Conservation (phyloP, 2,797 vertebrate genomes). For the Halcyon smyrnensis region DNA sequence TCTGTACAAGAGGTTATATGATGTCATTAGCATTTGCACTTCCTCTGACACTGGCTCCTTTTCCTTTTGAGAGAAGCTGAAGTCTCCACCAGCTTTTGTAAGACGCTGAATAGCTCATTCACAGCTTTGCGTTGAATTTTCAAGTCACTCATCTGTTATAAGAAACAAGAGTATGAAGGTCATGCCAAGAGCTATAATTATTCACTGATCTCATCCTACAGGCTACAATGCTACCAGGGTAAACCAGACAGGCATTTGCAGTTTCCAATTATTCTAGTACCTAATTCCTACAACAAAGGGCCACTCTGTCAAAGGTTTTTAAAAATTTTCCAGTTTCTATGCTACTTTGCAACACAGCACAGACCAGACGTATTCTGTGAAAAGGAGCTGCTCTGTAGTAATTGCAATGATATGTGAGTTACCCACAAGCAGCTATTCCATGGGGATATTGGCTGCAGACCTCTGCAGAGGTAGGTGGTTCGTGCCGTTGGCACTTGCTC, state of each 20-base stretch:
- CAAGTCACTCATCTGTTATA: constrained; percentile 69
- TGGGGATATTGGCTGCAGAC: fast-evolving
- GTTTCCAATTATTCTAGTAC: neutral
- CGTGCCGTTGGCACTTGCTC: fast-evolving
- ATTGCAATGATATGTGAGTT: neutral
- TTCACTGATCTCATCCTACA: neutral
- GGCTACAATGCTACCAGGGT: neutral
- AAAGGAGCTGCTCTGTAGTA: neutral
- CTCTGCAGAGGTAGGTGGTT: fast-evolving
- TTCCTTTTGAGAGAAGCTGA: constrained; percentile 28
- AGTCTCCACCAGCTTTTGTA: constrained; percentile 21
- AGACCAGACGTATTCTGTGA: neutral
- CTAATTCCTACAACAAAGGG: neutral
- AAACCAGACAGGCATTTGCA: neutral
- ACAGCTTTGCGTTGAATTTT: constrained; percentile 76
- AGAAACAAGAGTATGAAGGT: neutral
- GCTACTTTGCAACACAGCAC: neutral
- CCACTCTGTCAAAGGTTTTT: neutral
- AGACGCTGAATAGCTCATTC: constrained; percentile 62
- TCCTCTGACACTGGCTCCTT: constrained; percentile 62
- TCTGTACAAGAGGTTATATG: neutral
- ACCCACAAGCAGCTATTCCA: neutral
- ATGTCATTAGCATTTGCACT: constrained; percentile 9
- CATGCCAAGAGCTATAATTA: neutral
- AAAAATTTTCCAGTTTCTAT: neutral